Percentiles rank a stretch among this genome's conserved stretches.
Conservation (phyloP, 2,797 vertebrate genomes). For the Carapus acus region DNA sequence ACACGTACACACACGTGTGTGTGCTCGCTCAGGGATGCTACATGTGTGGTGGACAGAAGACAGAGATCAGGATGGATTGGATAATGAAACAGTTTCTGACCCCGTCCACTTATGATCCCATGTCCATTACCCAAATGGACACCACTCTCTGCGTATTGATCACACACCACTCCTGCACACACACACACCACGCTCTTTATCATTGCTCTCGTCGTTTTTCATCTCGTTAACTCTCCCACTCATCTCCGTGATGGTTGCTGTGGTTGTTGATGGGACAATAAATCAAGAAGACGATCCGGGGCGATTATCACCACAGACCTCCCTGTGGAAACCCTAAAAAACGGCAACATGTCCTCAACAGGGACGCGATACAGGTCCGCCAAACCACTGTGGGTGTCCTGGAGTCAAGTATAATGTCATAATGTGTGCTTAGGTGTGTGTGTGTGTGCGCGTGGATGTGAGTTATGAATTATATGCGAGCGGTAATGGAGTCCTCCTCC, state of each 20-base stretch:
- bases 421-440: conserved; percentile 8
- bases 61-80: conserved; percentile 65
- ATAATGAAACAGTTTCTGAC: conserved; percentile 79
- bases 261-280: conserved; percentile 64
- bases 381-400: conserved; percentile 23
- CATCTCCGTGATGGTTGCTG: conserved; percentile 68
- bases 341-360: no score
- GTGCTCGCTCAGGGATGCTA: conserved; percentile 5
- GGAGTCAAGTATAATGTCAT: conserved; percentile 27
- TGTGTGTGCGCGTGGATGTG: conserved; percentile 7
- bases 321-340: conserved; percentile 48
- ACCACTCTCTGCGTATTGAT: conserved; percentile 83
- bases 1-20: conserved; percentile 6
- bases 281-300: conserved; percentile 69
- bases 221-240: conserved; percentile 75
- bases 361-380: no score
- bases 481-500: conserved; percentile 61
- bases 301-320: conserved; percentile 69
- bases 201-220: conserved; percentile 78
- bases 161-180: conserved; percentile 56
- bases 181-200: conserved; percentile 57
- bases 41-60: conserved; percentile 25
- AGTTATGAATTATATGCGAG: conserved; percentile 57
- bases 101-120: conserved; percentile 79
- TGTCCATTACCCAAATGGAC: conserved; percentile 94